phyloP scores from a whole-genome alignment of 2,797 vertebrate species.

The Ctenosaura bakeri region DNA sequence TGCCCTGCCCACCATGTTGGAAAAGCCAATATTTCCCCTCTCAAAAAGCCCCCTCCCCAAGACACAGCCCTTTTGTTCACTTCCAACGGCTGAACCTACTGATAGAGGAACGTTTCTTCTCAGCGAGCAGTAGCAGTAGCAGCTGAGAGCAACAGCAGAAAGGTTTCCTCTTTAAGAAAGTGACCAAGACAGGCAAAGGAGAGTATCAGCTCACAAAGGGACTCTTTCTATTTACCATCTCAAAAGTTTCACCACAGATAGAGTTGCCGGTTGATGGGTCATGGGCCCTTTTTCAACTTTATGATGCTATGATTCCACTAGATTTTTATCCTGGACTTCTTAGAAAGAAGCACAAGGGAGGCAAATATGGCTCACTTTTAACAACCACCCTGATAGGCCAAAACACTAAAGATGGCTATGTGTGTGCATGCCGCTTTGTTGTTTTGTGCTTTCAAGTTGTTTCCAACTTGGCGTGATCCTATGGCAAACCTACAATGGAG shows the following conservation, averaged over 20 bases:
- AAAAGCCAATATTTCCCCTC: slow-evolving; percentile 45
- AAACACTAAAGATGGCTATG: too few species aligned
- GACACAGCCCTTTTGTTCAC: slow-evolving; percentile 32
- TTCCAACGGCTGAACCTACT: background rate
- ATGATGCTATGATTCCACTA: background rate
- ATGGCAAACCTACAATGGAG: too few species aligned
- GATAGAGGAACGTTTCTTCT: slow-evolving; percentile 18
- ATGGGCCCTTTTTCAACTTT: too few species aligned
- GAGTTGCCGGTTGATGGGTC: too few species aligned
- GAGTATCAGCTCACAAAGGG: background rate
- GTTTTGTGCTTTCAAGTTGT: too few species aligned
- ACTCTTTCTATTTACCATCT: background rate
- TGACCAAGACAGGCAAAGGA: background rate
- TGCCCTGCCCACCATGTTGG: slow-evolving; percentile 28
- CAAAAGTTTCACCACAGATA: background rate
- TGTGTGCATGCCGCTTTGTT: background rate
- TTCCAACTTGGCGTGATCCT: too few species aligned
- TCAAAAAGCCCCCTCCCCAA: slow-evolving; percentile 21
- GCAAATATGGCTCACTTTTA: background rate
- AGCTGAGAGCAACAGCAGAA: background rate
- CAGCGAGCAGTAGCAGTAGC: background rate
- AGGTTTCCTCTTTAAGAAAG: background rate
- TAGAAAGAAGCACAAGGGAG: background rate
- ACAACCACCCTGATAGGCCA: background rate
- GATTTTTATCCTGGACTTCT: background rate